Evolutionary conservation across 2,113 vertebrate genomes (phyloP).

Genomic region (Urocitellus parryii): DNA sequence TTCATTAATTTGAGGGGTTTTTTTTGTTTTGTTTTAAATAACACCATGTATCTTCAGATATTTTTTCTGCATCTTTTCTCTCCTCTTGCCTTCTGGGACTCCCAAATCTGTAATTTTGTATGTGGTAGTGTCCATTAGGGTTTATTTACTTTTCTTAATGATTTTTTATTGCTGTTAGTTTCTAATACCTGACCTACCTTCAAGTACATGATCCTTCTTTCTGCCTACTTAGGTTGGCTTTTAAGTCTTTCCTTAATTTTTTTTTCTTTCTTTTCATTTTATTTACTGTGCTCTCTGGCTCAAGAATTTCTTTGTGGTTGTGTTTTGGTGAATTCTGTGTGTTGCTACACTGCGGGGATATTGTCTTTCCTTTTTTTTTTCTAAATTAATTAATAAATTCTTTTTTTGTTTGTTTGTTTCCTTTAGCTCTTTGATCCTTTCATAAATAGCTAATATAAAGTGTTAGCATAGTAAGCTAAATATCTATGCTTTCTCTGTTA

Average conservation of each 20-base stretch:
- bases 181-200: too few species aligned
- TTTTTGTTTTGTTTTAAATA: too few species aligned
- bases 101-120: too few species aligned
- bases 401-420: background rate
- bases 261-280: background rate
- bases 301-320: background rate
- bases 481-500: background rate
- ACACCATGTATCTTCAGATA: background rate
- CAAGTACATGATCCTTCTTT: background rate
- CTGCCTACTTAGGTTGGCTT: background rate
- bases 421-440: background rate
- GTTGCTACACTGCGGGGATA: background rate
- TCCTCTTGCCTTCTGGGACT: background rate
- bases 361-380: background rate
- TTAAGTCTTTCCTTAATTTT: background rate
- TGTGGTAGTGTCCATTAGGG: too few species aligned
- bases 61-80: background rate
- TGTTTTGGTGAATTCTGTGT: background rate
- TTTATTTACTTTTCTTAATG: background rate
- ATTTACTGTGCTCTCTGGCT: background rate
- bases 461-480: background rate
- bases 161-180: background rate
- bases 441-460: background rate
- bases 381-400: too few species aligned
- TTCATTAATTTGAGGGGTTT: background rate